Base-by-base conservation (phyloP, 1,140 invertebrate species). In the Caenorhabditis tropicalis region DNA sequence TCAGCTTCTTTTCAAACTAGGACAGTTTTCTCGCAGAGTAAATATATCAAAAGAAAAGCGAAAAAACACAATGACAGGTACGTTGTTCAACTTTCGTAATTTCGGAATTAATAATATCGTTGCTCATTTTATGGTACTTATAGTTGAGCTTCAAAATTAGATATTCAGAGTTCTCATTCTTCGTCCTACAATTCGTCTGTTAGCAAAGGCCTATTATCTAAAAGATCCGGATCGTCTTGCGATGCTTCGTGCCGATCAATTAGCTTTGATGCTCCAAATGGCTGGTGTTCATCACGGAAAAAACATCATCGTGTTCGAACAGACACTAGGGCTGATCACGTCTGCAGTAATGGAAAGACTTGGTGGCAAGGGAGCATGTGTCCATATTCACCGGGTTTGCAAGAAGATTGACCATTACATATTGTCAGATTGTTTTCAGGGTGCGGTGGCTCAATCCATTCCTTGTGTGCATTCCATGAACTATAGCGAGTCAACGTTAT, bases 61-160 rank as follows among this genome's bases (percentile, higher is more conserved):
- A 85, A 85, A 33, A 85, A 85, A 39, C 84, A 85, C 49, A 80
- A 48, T 33, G 83, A 85, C 29, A 48, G 83, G 82, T 84, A 21
- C 10, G 1, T 70, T 60, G 0, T 39, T 49, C 29, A 31, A 70
- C n/a, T 5, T 70, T 70, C 29, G 33, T 19, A 1, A 33, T 1
- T 43, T 70, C 5, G n/a, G 5, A 49, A 53, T 7, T 56, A 3
- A n/a, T n/a, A n/a, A n/a, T n/a, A n/a, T n/a, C n/a, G n/a, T n/a
- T n/a, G n/a, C n/a, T n/a, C n/a, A n/a, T n/a, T n/a, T n/a, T n/a
- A n/a, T n/a, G n/a, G n/a, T n/a, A n/a, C n/a, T n/a, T n/a, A n/a
- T n/a, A n/a, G n/a, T n/a, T n/a, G n/a, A n/a, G n/a, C n/a, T n/a
- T n/a, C n/a, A n/a, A n/a, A n/a, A 15, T 48, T 0, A 19, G 12